These are phyloP conservation scores for Temnothorax nylanderi DNA, from an alignment of 1,140 invertebrate genomes.

Conservation along the genomic window DNA sequence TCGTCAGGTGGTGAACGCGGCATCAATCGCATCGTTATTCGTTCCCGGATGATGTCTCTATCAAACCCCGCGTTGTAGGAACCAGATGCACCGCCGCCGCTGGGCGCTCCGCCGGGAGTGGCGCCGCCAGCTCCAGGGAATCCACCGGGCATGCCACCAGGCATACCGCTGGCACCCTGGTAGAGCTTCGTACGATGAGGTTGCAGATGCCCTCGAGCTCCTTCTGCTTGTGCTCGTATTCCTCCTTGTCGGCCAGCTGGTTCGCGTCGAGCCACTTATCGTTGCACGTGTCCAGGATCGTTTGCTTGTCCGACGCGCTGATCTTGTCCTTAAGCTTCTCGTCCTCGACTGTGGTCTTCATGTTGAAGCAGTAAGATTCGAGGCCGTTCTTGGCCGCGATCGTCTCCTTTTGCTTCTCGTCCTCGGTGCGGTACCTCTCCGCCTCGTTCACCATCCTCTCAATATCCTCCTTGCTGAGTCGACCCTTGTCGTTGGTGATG, in stretches of 20 bases:
- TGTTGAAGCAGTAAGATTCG: slow-evolving; percentile 98
- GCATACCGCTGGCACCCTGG: slow-evolving; percentile 91
- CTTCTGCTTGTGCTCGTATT: slow-evolving; percentile 97
- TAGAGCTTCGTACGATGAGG: slow-evolving; percentile 94
- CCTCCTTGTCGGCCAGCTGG: slow-evolving; percentile 96
- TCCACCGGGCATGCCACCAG: slow-evolving; percentile 87
- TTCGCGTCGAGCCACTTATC: slow-evolving; percentile 98
- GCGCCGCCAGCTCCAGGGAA: slow-evolving; percentile 80
- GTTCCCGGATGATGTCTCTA: too few species aligned
- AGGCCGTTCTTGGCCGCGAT: slow-evolving; percentile 96
- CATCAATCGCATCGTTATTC: too few species aligned
- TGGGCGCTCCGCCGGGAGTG: slow-evolving; percentile 86
- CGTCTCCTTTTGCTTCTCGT: slow-evolving; percentile 95
- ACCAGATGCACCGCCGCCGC: slow-evolving; percentile 89
- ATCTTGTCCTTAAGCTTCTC: slow-evolving; percentile 97
- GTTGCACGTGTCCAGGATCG: slow-evolving; percentile 95
- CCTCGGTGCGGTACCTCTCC: slow-evolving; percentile 96
- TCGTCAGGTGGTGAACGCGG: too few species aligned
- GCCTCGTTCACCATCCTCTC: slow-evolving; percentile 99
- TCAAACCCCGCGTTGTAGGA: too few species aligned
- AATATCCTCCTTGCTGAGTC: slow-evolving; percentile 98
- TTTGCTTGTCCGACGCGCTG: slow-evolving; percentile 93
- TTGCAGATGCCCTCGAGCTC: slow-evolving; percentile 94
- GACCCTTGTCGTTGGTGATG: slow-evolving; percentile 99
- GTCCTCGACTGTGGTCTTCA: slow-evolving; percentile 96